These are phyloP conservation scores for Alcis repandata DNA, from an alignment of 2,888 invertebrate genomes.

Conservation along the genomic window DNA sequence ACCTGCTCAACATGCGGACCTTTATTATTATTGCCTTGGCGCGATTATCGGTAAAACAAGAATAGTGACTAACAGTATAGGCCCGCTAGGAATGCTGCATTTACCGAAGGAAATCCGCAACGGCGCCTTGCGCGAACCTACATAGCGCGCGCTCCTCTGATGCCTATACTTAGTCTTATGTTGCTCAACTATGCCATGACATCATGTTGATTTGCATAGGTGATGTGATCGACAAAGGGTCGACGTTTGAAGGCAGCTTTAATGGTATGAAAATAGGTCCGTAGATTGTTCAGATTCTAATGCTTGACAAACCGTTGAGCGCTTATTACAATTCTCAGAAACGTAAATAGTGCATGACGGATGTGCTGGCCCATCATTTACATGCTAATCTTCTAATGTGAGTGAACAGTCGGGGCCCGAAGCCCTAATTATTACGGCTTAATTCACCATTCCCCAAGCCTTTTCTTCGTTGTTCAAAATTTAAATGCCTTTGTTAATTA, in stretches of 20 bases:
- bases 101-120: conserved; percentile 83
- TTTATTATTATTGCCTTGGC: conserved; percentile 59
- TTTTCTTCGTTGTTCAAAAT: too few species aligned
- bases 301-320: conserved; percentile 30
- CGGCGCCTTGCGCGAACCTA: conserved; percentile 73
- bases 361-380: conserved; percentile 29
- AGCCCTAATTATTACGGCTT: background rate
- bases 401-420: conserved; percentile 7
- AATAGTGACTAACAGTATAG: conserved; percentile 73
- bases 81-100: conserved; percentile 79
- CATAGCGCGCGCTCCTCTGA: conserved; percentile 59
- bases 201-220: conserved; percentile 73
- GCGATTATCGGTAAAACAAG: conserved; percentile 66
- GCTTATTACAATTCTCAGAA: conserved; percentile 28
- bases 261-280: conserved; percentile 50
- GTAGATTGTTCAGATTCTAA: conserved; percentile 45
- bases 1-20: conserved; percentile 68
- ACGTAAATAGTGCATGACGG: conserved; percentile 42
- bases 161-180: conserved; percentile 51
- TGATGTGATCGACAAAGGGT: conserved; percentile 65
- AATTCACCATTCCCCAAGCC: background rate
- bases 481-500: too few species aligned
- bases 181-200: conserved; percentile 64
- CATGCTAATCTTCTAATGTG: conserved; percentile 36
- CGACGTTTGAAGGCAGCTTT: conserved; percentile 34